These are phyloP conservation scores for Philopedon plagiatum DNA, from an alignment of 2,888 invertebrate genomes.

Conservation along the genomic window DNA sequence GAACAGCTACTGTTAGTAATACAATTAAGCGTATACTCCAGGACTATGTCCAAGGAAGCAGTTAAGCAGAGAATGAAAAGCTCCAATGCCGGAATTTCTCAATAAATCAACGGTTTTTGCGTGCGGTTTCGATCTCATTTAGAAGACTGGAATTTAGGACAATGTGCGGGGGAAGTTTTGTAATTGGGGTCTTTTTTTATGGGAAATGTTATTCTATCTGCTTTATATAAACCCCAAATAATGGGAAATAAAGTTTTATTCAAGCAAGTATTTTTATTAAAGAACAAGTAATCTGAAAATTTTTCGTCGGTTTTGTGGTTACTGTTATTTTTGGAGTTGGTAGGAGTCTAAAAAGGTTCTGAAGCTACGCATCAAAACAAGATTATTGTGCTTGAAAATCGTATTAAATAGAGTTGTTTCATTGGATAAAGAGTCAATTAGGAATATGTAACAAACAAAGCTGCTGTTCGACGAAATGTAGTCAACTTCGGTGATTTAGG, in stretches of 20 bases:
- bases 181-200: constrained; percentile 9
- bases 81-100: constrained; percentile 11
- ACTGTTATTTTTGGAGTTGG: too few relatives aligned
- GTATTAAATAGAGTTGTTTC: too few relatives aligned
- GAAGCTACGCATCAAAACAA: too few relatives aligned
- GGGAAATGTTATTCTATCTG: constrained; percentile 12
- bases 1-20: not conserved
- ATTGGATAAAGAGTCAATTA: too few relatives aligned
- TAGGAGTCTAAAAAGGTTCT: too few relatives aligned
- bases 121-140: constrained; percentile 30
- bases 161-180: constrained; percentile 7
- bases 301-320: too few relatives aligned
- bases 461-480: too few relatives aligned
- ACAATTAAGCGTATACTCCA: not conserved
- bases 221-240: constrained; percentile 1
- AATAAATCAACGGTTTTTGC: constrained; percentile 31
- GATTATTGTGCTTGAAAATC: too few relatives aligned
- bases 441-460: too few relatives aligned
- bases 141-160: constrained; percentile 14
- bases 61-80: constrained; percentile 7
- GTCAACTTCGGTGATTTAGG: too few relatives aligned
- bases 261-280: not conserved
- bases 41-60: not conserved
- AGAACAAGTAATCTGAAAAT: not conserved
- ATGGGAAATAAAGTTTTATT: not conserved